A percentile compares a stretch with the other conserved stretches of the same genome.
Conservation (phyloP, 2,888 invertebrate species). For the Arenicola marina region DNA sequence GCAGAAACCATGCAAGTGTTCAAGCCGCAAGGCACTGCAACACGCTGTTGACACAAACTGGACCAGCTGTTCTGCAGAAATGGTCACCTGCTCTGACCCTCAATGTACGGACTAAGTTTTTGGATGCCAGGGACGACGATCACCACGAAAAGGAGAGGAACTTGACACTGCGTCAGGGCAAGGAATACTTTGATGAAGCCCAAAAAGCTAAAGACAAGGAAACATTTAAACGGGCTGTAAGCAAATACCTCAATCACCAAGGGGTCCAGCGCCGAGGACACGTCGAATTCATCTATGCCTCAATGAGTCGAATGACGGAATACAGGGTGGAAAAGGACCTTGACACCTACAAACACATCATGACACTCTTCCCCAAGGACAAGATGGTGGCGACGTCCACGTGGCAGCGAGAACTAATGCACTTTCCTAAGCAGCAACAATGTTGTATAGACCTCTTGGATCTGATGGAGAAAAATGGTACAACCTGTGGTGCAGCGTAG, state of each 20-base stretch:
- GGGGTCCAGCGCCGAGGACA: constrained; percentile 77
- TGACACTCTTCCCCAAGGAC: constrained; percentile 72
- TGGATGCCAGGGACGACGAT: constrained; percentile 30
- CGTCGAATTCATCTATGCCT: constrained; percentile 92
- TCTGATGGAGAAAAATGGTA: constrained; percentile 93
- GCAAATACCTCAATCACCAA: constrained; percentile 25
- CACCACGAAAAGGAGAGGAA: constrained; percentile 27
- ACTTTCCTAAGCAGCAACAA: constrained; percentile 95
- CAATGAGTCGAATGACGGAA: constrained; percentile 83
- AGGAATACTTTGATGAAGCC: constrained; percentile 29
- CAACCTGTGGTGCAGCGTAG: too few species aligned
- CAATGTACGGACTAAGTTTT: background rate
- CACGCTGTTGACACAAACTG: too few species aligned
- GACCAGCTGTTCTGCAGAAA: too few species aligned
- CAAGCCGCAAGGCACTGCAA: too few species aligned
- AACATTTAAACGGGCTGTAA: constrained; percentile 44
- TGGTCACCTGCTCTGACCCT: background rate
- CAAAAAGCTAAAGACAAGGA: constrained; percentile 36
- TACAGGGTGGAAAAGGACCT: constrained; percentile 82
- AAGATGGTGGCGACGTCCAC: constrained; percentile 71
- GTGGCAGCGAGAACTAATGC: constrained; percentile 87
- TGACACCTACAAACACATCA: constrained; percentile 75
- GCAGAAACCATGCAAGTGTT: too few species aligned
- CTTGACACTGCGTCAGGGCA: constrained; percentile 24
- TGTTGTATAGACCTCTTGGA: constrained; percentile 87